Evolutionary conservation across 2,113 vertebrate species (phyloP).

Genomic region (Hydropotes inermis): DNA sequence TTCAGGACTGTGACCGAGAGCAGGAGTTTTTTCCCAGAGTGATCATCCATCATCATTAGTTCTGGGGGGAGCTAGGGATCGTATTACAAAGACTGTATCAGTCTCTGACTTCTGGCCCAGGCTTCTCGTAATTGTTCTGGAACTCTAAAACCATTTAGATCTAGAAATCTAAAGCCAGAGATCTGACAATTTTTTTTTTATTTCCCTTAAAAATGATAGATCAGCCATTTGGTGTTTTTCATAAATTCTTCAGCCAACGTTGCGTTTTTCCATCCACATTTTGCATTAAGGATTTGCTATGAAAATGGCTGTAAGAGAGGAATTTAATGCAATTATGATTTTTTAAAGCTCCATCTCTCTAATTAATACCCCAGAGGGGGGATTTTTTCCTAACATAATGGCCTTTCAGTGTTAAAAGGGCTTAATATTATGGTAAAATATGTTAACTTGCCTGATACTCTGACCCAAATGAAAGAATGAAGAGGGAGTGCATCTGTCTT

Average conservation of each 20-base stretch:
- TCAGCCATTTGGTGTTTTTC: background rate
- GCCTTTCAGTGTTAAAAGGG: slow-evolving; percentile 66
- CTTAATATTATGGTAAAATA: slow-evolving; percentile 73
- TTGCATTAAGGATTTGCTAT: slow-evolving; percentile 63
- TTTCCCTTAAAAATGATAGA: slow-evolving; percentile 44
- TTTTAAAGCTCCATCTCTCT: slow-evolving; percentile 67
- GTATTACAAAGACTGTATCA: background rate
- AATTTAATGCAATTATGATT: slow-evolving; percentile 61
- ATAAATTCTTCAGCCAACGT: background rate
- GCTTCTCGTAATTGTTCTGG: background rate
- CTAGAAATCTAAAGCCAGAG: slow-evolving; percentile 15
- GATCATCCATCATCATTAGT: background rate
- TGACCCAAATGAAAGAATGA: slow-evolving; percentile 66
- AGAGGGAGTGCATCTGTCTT: slow-evolving; percentile 58
- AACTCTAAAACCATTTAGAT: background rate
- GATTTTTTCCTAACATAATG: slow-evolving; percentile 60
- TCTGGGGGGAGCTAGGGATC: background rate
- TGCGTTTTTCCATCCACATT: slow-evolving; percentile 25
- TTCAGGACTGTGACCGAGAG: background rate
- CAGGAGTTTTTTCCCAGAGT: background rate
- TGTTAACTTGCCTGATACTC: slow-evolving; percentile 55
- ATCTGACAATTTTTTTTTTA: background rate
- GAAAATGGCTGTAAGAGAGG: slow-evolving; percentile 64
- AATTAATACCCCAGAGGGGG: slow-evolving; percentile 77
- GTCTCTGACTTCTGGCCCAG: background rate